Evolutionary conservation across 1,140 invertebrate species (phyloP), one percentile per base, ranked within the genome.

Genomic region (Himalopsyche phryganea): DNA sequence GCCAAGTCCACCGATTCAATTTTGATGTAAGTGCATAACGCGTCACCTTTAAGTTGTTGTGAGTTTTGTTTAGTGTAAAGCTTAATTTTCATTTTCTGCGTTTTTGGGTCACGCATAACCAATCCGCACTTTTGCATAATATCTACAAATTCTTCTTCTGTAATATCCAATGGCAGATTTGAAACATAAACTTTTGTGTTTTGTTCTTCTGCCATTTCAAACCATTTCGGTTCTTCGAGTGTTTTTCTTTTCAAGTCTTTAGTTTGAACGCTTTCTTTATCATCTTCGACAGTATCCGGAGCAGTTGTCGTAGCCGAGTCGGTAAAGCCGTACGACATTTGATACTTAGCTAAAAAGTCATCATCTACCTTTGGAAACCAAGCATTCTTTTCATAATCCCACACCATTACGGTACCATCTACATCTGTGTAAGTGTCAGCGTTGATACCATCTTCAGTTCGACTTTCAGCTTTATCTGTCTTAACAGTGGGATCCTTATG

Each of bases 281-380:
- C 55, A 50, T 68, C 55, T 50, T 69, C 70, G 5, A 67, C 19
- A 57, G 78, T 72, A 14, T 73, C 63, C 10, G 50, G 50, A 17
- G 66, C 66, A 14, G 69, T 59, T 5, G 9, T 28, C 9, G 23
- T 9, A 41, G 77, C 77, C 66, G 85, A 83, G 66, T 85, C 80
- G 58, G 81, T 77, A 72, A 92, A 91, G 5, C 94, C 95, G 79
- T 98, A 98, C 71, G 82, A 94, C 83, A 98, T 88, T 77, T 98
- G 94, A 79, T 98, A 98, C 48, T 82, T 81, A 1, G 95, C 96
- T 73, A 99, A 85, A 69, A 98, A 98, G 65, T 98, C 93, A 68
- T 97, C 93, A 80, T 98, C 92, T 54, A 98, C 85, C 83, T 96
- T 96, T 15, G 95, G 95, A 80, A 98, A 94, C 92, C 94, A 98